phyloP scores from a whole-genome alignment of 1,140 invertebrate species.

The Metaphire vulgaris region DNA sequence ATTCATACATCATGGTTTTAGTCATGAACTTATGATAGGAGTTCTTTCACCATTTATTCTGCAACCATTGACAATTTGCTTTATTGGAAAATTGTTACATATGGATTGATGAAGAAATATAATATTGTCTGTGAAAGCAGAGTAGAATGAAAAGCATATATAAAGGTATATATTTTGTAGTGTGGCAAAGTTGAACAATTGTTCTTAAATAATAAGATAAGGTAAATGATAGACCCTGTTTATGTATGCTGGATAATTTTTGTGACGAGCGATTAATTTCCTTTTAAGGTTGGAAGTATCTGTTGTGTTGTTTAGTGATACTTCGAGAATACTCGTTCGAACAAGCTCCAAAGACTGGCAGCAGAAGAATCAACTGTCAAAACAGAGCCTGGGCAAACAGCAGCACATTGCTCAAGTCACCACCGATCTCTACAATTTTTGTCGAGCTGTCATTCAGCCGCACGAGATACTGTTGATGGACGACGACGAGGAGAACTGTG shows the following conservation, averaged over 20 bases:
- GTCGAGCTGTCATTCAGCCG: not conserved
- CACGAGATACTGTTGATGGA: constrained; percentile 7
- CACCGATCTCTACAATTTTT: not conserved
- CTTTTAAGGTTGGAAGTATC: not conserved
- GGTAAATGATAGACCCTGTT: not conserved
- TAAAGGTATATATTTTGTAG: too few species aligned
- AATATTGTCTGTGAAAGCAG: too few species aligned
- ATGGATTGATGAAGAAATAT: too few species aligned
- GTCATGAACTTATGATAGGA: too few species aligned
- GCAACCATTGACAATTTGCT: too few species aligned
- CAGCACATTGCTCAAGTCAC: constrained; percentile 9
- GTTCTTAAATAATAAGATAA: too few species aligned
- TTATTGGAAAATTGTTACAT: too few species aligned
- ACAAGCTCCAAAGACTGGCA: not conserved
- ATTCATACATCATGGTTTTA: too few species aligned
- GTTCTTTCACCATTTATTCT: too few species aligned
- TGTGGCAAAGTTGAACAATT: too few species aligned
- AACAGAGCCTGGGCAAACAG: constrained; percentile 3
- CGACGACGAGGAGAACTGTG: not conserved
- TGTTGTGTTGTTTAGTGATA: not conserved
- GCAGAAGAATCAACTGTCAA: not conserved
- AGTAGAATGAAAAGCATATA: too few species aligned
- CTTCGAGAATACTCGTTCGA: constrained; percentile 1
- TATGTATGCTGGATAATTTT: not conserved
- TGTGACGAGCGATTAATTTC: not conserved